Conservation (phyloP, 2,888 invertebrate species). For the Sialis lutaria region DNA sequence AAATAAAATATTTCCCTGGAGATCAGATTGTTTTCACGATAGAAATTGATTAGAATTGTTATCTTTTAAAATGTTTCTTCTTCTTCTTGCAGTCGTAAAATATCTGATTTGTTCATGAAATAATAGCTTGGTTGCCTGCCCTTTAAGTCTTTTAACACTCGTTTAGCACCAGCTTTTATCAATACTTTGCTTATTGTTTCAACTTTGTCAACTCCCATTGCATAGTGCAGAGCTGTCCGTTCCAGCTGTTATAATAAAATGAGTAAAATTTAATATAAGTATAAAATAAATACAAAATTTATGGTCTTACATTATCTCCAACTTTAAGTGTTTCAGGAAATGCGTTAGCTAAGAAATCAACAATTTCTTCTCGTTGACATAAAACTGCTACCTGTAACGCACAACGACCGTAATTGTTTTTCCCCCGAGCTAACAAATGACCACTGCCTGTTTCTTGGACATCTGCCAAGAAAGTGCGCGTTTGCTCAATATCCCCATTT, state of each 20-base stretch:
- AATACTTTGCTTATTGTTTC: constrained; percentile 65
- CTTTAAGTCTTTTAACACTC: constrained; percentile 71
- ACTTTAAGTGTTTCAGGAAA: constrained; percentile 57
- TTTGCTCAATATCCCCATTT: constrained; percentile 38
- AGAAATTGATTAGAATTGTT: not conserved
- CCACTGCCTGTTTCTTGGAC: constrained; percentile 33
- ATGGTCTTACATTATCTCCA: constrained; percentile 64
- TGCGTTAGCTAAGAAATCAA: constrained; percentile 52
- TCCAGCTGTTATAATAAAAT: constrained; percentile 47
- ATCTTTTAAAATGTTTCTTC: constrained; percentile 41
- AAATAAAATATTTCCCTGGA: too few relatives aligned
- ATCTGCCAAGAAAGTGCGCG: constrained; percentile 34
- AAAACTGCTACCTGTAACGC: constrained; percentile 77
- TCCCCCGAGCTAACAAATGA: constrained; percentile 36
- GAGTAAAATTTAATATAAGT: not conserved
- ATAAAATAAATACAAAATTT: too few relatives aligned
- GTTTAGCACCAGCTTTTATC: constrained; percentile 66
- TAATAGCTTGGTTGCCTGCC: constrained; percentile 82
- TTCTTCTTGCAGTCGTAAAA: constrained; percentile 67
- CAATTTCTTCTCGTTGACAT: constrained; percentile 65
- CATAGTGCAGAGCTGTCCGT: constrained; percentile 75
- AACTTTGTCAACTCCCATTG: constrained; percentile 75
- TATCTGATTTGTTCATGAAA: constrained; percentile 83
- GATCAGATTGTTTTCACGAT: too few relatives aligned
- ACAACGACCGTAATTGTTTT: constrained; percentile 55